Evolutionary conservation across 2,888 invertebrate species (phyloP).

Genomic region (Aethes cnicana): DNA sequence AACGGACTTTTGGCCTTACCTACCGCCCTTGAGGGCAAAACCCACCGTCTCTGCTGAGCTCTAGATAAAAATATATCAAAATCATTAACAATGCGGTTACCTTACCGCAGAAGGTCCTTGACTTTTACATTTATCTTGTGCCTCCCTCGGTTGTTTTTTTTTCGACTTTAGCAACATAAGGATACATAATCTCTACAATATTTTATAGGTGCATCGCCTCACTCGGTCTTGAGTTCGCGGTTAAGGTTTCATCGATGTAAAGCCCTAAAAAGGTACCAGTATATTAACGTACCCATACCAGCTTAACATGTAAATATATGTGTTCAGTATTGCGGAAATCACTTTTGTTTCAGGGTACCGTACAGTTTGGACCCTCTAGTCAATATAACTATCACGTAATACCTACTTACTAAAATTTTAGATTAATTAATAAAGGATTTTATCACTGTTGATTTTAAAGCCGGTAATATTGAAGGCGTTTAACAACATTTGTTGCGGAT

Average conservation of each 20-base stretch:
- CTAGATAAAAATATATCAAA: conserved; percentile 13
- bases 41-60: conserved; percentile 5
- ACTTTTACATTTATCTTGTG: conserved; percentile 10
- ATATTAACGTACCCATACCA: neutral
- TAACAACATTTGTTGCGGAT: too few species aligned
- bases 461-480: too few species aligned
- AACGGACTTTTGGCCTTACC: neutral
- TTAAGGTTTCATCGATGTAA: neutral
- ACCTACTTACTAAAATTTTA: too few species aligned
- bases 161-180: too few species aligned
- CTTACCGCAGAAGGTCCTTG: conserved; percentile 11
- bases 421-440: too few species aligned
- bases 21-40: conserved; percentile 9
- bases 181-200: too few species aligned
- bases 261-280: conserved; percentile 2
- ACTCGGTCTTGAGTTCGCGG: neutral
- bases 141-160: neutral
- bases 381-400: too few species aligned
- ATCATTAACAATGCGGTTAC: conserved; percentile 12
- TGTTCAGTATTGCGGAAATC: neutral
- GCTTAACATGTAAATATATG: neutral
- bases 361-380: too few species aligned
- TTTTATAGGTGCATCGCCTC: neutral
- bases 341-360: too few species aligned
- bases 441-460: too few species aligned